phyloP scores from a whole-genome alignment of 2,888 invertebrate species.

The Drosophila suboccidentalis region DNA sequence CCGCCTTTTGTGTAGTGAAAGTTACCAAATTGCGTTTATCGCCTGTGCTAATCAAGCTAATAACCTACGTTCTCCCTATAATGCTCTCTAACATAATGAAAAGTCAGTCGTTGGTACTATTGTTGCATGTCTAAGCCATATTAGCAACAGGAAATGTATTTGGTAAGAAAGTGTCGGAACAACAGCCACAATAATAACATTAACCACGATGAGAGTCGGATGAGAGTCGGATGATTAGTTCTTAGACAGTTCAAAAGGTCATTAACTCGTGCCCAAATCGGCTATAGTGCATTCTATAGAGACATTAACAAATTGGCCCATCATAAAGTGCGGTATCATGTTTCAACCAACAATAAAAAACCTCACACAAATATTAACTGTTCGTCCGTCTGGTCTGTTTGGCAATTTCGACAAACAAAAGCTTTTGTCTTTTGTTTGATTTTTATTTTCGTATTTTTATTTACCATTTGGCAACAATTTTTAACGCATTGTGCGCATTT shows the following conservation, averaged over 20 bases:
- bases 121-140: constrained; percentile 64
- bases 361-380: constrained; percentile 14
- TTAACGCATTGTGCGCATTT: constrained; percentile 48
- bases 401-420: constrained; percentile 67
- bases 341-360: constrained; percentile 43
- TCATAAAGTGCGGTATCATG: constrained; percentile 68
- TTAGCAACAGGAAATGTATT: constrained; percentile 69
- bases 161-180: constrained; percentile 64
- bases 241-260: constrained; percentile 43
- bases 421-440: constrained; percentile 24
- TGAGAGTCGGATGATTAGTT: constrained; percentile 26
- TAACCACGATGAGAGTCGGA: constrained; percentile 6
- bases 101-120: constrained; percentile 31
- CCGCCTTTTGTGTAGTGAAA: constrained; percentile 63
- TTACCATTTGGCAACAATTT: constrained; percentile 48
- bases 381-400: neutral
- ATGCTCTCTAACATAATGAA: constrained; percentile 31
- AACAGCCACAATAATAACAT: constrained; percentile 1
- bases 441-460: constrained; percentile 32
- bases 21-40: constrained; percentile 65
- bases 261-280: constrained; percentile 41
- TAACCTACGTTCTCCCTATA: constrained; percentile 34
- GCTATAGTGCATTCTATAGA: constrained; percentile 57
- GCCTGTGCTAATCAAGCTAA: constrained; percentile 56
- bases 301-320: constrained; percentile 62